Evolutionary conservation across 1,140 invertebrate species (phyloP).

Genomic region (Venustaconcha ellipsiformis): DNA sequence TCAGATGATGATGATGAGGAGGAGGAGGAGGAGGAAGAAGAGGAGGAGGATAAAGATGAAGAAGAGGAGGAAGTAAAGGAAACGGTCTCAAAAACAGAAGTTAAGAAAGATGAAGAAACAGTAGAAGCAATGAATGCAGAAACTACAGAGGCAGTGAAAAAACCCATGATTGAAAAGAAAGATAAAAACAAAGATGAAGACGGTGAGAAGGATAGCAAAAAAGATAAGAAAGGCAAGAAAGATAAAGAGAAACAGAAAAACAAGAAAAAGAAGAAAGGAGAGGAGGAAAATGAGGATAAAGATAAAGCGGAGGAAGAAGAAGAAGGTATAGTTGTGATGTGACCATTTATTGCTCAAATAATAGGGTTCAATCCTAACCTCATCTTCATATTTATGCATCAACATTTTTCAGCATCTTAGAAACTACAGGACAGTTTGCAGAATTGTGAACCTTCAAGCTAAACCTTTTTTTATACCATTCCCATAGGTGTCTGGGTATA

Average conservation of each 20-base stretch:
- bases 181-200: conserved; percentile 3
- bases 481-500: too few species aligned
- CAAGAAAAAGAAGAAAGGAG: conserved; percentile 16
- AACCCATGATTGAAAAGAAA: neutral
- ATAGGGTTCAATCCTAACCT: too few species aligned
- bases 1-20: conserved; percentile 30
- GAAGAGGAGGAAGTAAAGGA: neutral
- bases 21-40: conserved; percentile 9
- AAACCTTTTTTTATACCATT: too few species aligned
- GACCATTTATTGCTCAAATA: too few species aligned
- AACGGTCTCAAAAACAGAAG: neutral
- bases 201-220: neutral
- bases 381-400: too few species aligned
- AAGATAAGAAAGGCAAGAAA: conserved; percentile 21
- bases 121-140: neutral
- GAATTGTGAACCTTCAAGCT: too few species aligned
- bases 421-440: too few species aligned
- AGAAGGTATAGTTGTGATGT: neutral
- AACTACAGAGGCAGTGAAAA: conserved; percentile 4
- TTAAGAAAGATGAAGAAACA: neutral
- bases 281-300: conserved; percentile 6
- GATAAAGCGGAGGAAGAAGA: neutral
- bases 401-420: too few species aligned
- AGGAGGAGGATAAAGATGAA: neutral
- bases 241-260: conserved; percentile 19